These are phyloP conservation scores for Periophthalmus modestus DNA, from an alignment of 2,113 vertebrate species.

Conservation along the genomic window DNA sequence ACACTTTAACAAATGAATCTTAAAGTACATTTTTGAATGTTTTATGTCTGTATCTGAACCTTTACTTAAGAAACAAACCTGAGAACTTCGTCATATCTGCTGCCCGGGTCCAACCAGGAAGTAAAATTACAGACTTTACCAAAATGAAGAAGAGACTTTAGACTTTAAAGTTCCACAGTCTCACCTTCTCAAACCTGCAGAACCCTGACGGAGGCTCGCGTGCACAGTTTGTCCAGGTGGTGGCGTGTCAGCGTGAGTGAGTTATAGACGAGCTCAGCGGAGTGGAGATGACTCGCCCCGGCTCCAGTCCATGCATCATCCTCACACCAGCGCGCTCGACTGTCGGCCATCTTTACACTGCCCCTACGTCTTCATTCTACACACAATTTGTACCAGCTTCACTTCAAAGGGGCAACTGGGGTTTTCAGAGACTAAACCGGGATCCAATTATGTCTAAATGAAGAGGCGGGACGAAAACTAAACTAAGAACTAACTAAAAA, in stretches of 20 bases:
- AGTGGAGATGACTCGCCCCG: slow-evolving; percentile 17
- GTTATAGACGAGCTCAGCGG: slow-evolving; percentile 15
- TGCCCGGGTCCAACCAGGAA: no score
- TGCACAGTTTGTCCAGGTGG: neutral
- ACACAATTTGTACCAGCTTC: neutral
- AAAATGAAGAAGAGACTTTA: no score
- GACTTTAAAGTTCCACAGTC: neutral
- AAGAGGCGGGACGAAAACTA: neutral
- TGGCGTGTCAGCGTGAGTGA: slow-evolving; percentile 7
- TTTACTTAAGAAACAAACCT: no score
- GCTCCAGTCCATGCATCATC: slow-evolving; percentile 39
- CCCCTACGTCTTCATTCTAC: slow-evolving; percentile 11
- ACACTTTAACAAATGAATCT: no score
- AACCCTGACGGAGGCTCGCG: neutral
- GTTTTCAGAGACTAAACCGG: neutral
- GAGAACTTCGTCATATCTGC: no score
- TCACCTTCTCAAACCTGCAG: neutral
- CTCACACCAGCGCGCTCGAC: slow-evolving; percentile 34
- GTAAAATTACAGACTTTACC: no score
- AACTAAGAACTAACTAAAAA: no score
- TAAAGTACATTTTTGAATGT: no score
- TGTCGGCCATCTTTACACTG: slow-evolving; percentile 21
- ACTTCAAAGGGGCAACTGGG: neutral
- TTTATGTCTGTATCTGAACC: no score
- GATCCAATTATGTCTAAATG: neutral